Percentiles rank a stretch among this genome's conserved stretches.
These are phyloP conservation scores for Muntiacus reevesi DNA, from an alignment of 2,113 vertebrate genomes.

Conservation along the genomic window DNA sequence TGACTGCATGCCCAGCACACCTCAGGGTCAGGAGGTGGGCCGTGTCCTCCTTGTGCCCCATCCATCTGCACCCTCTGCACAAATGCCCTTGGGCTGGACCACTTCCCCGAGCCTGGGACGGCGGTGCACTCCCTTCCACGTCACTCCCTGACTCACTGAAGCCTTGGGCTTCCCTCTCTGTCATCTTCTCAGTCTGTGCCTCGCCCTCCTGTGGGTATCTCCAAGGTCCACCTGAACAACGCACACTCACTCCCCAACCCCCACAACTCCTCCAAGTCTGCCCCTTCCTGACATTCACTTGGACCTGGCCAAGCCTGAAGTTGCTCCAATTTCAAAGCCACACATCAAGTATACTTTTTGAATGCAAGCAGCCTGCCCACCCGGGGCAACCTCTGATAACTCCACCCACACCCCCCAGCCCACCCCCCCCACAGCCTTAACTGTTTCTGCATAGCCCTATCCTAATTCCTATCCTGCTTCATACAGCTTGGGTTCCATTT, in stretches of 20 bases:
- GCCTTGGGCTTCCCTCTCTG: not conserved
- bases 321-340: not conserved
- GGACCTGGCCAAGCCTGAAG: not conserved
- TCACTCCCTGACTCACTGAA: not conserved
- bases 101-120: not conserved
- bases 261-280: not conserved
- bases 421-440: not conserved
- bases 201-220: not conserved
- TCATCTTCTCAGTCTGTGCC: not conserved
- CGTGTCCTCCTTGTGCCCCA: not conserved
- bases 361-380: not conserved
- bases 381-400: rapidly evolving
- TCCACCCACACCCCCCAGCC: not conserved
- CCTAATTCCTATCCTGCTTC: not conserved
- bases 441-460: not conserved
- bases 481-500: not conserved
- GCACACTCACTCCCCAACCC: rapidly evolving
- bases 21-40: not conserved
- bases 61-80: not conserved
- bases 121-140: too few relatives aligned
- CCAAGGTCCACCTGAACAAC: not conserved
- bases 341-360: not conserved
- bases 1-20: not conserved
- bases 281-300: not conserved
- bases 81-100: not conserved